Base-by-base conservation (phyloP, 2,113 vertebrate genomes). In the Castor canadensis region DNA sequence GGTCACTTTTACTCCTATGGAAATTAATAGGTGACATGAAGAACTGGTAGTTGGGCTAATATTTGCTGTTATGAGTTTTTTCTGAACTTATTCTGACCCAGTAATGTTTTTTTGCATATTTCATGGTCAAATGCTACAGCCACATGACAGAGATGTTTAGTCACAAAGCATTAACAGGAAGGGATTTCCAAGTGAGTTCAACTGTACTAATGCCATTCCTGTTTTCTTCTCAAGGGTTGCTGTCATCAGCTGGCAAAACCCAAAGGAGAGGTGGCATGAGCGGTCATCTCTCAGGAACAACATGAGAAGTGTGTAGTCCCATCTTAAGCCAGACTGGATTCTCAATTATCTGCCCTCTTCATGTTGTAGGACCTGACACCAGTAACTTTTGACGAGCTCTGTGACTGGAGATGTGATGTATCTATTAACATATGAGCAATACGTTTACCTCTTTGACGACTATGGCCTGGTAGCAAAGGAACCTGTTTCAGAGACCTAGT, bases 1-100 rank as follows among this genome's bases (percentile, higher is more conserved):
- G 87, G 94, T 93, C 96, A 83, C n/a, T 64, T 76, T 56, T 80
- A 45, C 83, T 97, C 95, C 85, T 73, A 93, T 89, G 92, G 95
- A 97, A 97, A 95, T 62, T 17, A 97, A 95, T 38, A 95, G 84
- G 75, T 4, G 3, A 84, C 92, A 96, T 97, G 92, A 64, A 67
- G 93, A 67, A 58, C 72, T 96, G 96, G 97, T 95, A 97, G 92
- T 94, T 97, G 97, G 96, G 97, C 93, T 94, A 28, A 32, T 19
- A 32, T 35, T 92, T 49, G 5, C 58, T 79, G 81, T 93, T 73
- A 10, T 67, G 89, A 95, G 95, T 90, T 75, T 97, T 91, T 89
- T 89, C 87, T 94, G 95, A 96, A 97, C 93, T 97, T 38, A 82
- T 92, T 96, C 92, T 97, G 96, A 96, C 95, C 92, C 94, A 89